Percentiles rank a stretch among this genome's conserved stretches.
phyloP scores from a whole-genome alignment of 2,888 invertebrate species.

The Laothoe populi region DNA sequence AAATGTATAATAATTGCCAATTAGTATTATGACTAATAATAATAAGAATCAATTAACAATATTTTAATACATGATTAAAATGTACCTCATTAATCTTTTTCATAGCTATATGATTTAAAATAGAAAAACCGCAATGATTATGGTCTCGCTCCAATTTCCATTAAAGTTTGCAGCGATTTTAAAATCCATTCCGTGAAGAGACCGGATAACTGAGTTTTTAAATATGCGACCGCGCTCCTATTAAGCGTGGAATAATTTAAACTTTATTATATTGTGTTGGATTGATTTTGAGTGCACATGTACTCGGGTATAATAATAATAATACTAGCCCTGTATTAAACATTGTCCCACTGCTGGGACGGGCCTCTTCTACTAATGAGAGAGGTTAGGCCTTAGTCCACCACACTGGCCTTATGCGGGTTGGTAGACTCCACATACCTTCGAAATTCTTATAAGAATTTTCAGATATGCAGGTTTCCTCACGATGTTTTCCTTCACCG shows the following conservation, averaged over 20 bases:
- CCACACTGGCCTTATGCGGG: too few species aligned
- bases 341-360: too few species aligned
- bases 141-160: constrained; percentile 36
- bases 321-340: too few species aligned
- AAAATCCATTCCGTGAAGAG: constrained; percentile 39
- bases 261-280: constrained; percentile 27
- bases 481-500: too few species aligned
- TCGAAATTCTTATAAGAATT: too few species aligned
- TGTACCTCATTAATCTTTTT: constrained; percentile 4
- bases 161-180: constrained; percentile 35
- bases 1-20: too few species aligned
- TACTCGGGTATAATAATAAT: background rate
- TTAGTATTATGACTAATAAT: background rate
- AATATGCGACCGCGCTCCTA: constrained; percentile 31
- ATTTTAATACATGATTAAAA: background rate
- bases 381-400: too few species aligned
- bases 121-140: constrained; percentile 26
- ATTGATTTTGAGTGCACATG: constrained; percentile 17
- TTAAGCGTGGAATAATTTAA: constrained; percentile 35
- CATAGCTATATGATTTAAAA: constrained; percentile 8
- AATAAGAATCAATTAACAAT: background rate
- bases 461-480: too few species aligned
- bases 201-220: constrained; percentile 41
- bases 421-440: too few species aligned
- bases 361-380: too few species aligned